phyloP scores from a whole-genome alignment of 2,888 invertebrate species.

The Morpho helenor region DNA sequence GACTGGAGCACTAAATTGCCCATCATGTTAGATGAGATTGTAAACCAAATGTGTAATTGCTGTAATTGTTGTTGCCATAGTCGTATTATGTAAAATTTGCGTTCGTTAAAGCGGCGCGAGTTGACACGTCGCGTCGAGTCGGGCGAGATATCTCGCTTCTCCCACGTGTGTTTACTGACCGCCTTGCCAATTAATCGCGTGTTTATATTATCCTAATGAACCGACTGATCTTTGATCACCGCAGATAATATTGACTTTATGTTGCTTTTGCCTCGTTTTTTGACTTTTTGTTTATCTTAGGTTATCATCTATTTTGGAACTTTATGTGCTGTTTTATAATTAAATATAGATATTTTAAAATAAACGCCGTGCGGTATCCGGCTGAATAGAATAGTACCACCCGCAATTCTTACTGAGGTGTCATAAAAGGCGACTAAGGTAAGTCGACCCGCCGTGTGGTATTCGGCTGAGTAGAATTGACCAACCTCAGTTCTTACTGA shows the following conservation, averaged over 20 bases:
- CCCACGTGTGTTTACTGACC: constrained; percentile 31
- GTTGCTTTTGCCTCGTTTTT: constrained; percentile 10
- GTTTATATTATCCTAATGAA: constrained; percentile 34
- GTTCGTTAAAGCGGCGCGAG: constrained; percentile 9
- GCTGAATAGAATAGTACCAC: no score
- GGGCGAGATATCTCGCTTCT: constrained; percentile 21
- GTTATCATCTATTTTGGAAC: constrained; percentile 3
- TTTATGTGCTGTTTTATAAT: neutral
- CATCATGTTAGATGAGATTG: no score
- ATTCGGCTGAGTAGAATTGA: no score
- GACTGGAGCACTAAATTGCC: no score
- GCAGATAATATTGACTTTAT: constrained; percentile 9
- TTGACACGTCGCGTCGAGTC: constrained; percentile 13
- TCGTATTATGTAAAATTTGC: constrained; percentile 4
- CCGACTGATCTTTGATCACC: constrained; percentile 23
- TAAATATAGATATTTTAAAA: constrained; percentile 1
- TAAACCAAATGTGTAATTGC: no score
- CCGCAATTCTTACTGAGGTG: no score
- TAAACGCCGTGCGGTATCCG: neutral
- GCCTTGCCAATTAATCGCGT: constrained; percentile 42
- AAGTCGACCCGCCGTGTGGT: no score
- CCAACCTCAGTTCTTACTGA: no score
- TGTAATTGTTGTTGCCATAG: no score
- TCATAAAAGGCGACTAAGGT: no score
- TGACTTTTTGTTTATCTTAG: constrained; percentile 11